Base-by-base conservation (phyloP, 2,888 invertebrate species). In the Homarus gammarus region DNA sequence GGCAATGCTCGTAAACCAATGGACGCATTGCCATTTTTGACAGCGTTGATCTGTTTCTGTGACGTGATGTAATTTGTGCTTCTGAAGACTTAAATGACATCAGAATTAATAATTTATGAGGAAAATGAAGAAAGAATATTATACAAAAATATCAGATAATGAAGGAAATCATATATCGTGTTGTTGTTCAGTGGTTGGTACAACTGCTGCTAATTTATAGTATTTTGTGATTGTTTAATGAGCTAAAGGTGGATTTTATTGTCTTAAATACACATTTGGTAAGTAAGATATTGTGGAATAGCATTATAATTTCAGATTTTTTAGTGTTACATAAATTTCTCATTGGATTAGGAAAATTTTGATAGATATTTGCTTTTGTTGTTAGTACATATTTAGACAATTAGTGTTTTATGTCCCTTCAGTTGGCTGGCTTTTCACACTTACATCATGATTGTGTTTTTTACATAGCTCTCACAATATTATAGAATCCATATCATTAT, bases 1-100 rank as follows among this genome's bases (percentile, higher is more conserved):
- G 82, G 82, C 82, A 83, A 68, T 56, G 70, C 18, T 83, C 82
- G 70, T 83, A 83, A 83, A 68, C 44, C 82, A 82, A 68, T 64
- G 68, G 40, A 22, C 40, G 61, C 68, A n/a, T 82, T 36, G 56
- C 78, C 51, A 49, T n/a, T 5, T 33, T 10, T 73, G 73, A 73
- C 6, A 73, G 12, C 15, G 38, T 2, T 73, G 40, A 2, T 10
- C 40, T 40, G 12, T 70, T 38, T 12, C 12, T 22, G 18, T 56
- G 18, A 56, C 12, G 3, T 64, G 12, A 15, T 27, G 2, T 27
- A 64, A 64, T 64, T 27, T n/a, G 2, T n/a, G 0, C 75, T 44
- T n/a, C 40, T 18, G 49, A 15, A 0, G 15, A 5, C 0, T 36
- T 72, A 10, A 0, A 36, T 8, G 3, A 6, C 15, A 6, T 8